Evolutionary conservation across 2,888 invertebrate genomes (phyloP).

Genomic region (Orthosia gothica): DNA sequence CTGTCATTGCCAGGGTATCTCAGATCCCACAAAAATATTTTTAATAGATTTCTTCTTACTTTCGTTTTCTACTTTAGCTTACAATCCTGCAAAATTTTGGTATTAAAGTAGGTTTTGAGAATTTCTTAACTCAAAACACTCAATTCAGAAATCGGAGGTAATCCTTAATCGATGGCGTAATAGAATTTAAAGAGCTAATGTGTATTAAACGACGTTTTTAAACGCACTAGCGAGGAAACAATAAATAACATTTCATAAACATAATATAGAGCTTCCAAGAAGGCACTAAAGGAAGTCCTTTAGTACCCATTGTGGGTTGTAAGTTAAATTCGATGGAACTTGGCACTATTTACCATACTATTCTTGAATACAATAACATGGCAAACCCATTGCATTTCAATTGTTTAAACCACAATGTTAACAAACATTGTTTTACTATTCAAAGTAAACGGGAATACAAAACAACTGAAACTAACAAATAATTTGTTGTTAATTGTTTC

Average conservation of each 20-base stretch:
- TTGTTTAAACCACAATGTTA: conserved; percentile 30
- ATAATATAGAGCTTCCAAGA: background rate
- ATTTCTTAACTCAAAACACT: too few species aligned
- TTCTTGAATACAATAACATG: conserved; percentile 15
- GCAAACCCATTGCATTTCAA: conserved; percentile 14
- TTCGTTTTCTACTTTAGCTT: too few species aligned
- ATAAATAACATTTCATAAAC: too few species aligned
- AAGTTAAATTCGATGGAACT: background rate
- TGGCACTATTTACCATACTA: conserved; percentile 12
- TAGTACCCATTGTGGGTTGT: background rate
- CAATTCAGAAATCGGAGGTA: too few species aligned
- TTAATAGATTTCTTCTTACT: too few species aligned
- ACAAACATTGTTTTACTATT: conserved; percentile 21
- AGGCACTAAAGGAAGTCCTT: background rate
- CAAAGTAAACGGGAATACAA: background rate
- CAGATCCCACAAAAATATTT: too few species aligned
- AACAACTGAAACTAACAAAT: conserved; percentile 15
- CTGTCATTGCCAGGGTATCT: background rate
- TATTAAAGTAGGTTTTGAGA: too few species aligned
- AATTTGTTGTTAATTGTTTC: conserved; percentile 39
- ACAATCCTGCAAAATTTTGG: too few species aligned
- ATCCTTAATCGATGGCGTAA: too few species aligned
- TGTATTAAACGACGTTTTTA: too few species aligned
- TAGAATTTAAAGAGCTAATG: too few species aligned
- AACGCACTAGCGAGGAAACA: too few species aligned